A percentile compares a stretch with the other conserved stretches of the same genome.
Evolutionary conservation across 2,113 vertebrate species (phyloP).

Genomic region (Calidris pugnax): DNA sequence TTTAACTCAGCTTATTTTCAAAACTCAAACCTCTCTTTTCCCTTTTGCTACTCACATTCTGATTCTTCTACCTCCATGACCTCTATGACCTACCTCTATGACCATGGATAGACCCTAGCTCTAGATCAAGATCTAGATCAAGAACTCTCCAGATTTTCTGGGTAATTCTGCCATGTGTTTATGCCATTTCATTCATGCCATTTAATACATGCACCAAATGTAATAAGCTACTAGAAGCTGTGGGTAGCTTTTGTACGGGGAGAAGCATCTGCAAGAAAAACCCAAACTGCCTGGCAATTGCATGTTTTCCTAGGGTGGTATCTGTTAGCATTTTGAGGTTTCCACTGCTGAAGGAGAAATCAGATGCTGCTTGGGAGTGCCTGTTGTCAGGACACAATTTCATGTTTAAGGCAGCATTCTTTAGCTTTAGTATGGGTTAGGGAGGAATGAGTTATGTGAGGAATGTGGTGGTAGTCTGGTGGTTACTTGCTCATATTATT

Average conservation of each 20-base stretch:
- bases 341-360: neutral
- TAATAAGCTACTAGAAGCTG: neutral
- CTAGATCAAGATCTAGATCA: neutral
- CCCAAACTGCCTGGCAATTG: neutral
- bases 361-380: neutral
- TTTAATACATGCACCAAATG: neutral
- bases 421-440: neutral
- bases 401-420: neutral
- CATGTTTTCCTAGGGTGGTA: neutral
- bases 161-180: neutral
- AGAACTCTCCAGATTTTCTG: neutral
- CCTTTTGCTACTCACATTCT: neutral
- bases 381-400: neutral
- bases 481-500: neutral
- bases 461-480: neutral
- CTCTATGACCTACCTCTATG: too few relatives aligned
- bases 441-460: neutral
- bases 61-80: neutral
- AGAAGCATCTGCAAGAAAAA: neutral
- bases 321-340: neutral
- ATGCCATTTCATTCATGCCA: too few relatives aligned
- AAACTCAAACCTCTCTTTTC: neutral
- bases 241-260: neutral
- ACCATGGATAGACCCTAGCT: neutral
- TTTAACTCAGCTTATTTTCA: neutral